Percentiles rank a stretch among this genome's conserved stretches.
Evolutionary conservation across 2,797 vertebrate genomes (phyloP).

Genomic region (Chaunax sp.): DNA sequence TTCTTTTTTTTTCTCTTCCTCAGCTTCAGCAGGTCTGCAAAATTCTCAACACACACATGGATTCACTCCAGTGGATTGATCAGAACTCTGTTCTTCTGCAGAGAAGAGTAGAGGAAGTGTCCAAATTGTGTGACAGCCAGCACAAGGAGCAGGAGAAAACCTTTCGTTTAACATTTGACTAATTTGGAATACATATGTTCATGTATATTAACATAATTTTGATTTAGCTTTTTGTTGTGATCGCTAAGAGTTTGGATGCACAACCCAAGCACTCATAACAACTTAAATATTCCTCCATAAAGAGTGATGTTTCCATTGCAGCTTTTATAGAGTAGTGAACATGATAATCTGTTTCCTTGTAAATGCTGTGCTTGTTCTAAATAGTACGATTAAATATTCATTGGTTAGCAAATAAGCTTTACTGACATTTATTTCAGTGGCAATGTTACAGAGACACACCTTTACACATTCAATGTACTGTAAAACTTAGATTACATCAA

Average conservation of each 20-base stretch:
- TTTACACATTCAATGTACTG: neutral
- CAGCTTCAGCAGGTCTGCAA: conserved; percentile 95
- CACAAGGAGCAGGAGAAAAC: conserved; percentile 95
- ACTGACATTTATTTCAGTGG: neutral
- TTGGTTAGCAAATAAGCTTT: neutral
- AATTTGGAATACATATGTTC: conserved; percentile 31
- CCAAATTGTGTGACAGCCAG: conserved; percentile 90
- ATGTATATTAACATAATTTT: conserved; percentile 3
- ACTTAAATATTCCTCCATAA: neutral
- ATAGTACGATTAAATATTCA: conserved; percentile 55
- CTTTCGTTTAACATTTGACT: conserved; percentile 91
- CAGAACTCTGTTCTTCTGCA: conserved; percentile 94
- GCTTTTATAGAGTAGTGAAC: conserved; percentile 35
- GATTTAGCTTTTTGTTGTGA: neutral
- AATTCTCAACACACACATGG: conserved; percentile 93
- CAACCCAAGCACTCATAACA: conserved; percentile 9
- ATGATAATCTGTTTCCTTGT: conserved; percentile 23
- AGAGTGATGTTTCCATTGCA: no score
- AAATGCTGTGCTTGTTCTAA: conserved; percentile 46
- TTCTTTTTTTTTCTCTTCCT: conserved; percentile 12
- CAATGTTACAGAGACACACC: neutral
- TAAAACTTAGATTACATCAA: no score
- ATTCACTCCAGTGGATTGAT: conserved; percentile 93
- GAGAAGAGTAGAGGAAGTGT: conserved; percentile 95
- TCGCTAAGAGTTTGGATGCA: conserved; percentile 2